phyloP scores from a whole-genome alignment of 2,888 invertebrate species.

The Bembecia ichneumoniformis region DNA sequence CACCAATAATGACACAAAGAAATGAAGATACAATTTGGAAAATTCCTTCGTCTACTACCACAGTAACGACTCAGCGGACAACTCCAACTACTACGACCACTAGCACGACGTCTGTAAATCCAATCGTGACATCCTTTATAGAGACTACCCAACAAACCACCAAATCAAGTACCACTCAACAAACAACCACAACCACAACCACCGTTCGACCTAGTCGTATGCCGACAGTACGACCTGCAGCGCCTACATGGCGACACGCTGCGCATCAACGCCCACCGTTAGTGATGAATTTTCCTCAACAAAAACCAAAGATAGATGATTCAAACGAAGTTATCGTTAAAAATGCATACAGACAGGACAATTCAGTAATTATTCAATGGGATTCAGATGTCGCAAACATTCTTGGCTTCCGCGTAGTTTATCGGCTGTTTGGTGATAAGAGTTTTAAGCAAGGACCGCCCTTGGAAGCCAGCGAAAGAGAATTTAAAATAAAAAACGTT shows the following conservation, averaged over 20 bases:
- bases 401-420: conserved; percentile 91
- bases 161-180: conserved; percentile 28
- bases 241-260: conserved; percentile 61
- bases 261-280: conserved; percentile 78
- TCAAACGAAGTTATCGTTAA: conserved; percentile 86
- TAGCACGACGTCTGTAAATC: conserved; percentile 23
- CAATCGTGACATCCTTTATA: conserved; percentile 18
- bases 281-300: conserved; percentile 79
- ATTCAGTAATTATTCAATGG: conserved; percentile 92
- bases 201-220: conserved; percentile 40
- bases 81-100: conserved; percentile 27
- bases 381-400: conserved; percentile 89
- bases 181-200: conserved; percentile 26
- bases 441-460: conserved; percentile 93
- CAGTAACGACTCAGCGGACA: conserved; percentile 10
- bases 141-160: conserved; percentile 21
- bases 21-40: conserved; percentile 18
- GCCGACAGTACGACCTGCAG: conserved; percentile 48
- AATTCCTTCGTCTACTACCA: conserved; percentile 29
- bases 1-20: conserved; percentile 7
- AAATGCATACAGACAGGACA: conserved; percentile 88
- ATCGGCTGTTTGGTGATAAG: conserved; percentile 90
- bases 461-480: conserved; percentile 88
- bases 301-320: conserved; percentile 76
- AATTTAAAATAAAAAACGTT: conserved; percentile 94